Evolutionary conservation across 1,140 invertebrate species (phyloP).

Genomic region (Solenopsis invicta): DNA sequence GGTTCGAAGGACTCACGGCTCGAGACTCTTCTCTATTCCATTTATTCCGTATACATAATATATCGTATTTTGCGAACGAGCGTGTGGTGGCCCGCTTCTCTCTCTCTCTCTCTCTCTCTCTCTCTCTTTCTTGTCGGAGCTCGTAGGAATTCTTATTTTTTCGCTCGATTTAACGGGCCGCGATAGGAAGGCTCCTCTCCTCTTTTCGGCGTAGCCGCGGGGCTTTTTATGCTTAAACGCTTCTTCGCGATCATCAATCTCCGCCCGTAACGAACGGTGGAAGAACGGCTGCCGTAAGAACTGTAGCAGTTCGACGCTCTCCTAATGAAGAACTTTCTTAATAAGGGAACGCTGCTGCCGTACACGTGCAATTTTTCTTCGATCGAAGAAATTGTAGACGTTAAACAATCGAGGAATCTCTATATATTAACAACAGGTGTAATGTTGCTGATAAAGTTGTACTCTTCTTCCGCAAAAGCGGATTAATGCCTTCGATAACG

Average conservation of each 20-base stretch:
- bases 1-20: constrained; percentile 78
- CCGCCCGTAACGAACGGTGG: constrained; percentile 51
- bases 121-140: not conserved
- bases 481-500: constrained; percentile 26
- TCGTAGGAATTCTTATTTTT: constrained; percentile 80
- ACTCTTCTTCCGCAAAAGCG: not conserved
- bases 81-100: constrained; percentile 36
- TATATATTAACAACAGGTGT: not conserved
- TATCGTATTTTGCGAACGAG: constrained; percentile 75
- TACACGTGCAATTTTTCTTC: constrained; percentile 1
- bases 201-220: constrained; percentile 45
- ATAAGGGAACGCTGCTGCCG: not conserved
- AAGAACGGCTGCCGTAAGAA: constrained; percentile 40
- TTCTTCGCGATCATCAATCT: constrained; percentile 72
- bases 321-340: constrained; percentile 46
- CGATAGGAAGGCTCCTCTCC: constrained; percentile 64
- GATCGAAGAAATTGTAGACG: not conserved
- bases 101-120: not conserved
- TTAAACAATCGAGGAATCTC: not conserved
- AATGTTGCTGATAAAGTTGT: constrained; percentile 1
- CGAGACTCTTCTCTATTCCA: constrained; percentile 77
- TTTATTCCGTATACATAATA: constrained; percentile 83
- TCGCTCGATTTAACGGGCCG: constrained; percentile 79
- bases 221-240: constrained; percentile 54
- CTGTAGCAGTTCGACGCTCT: constrained; percentile 10